These are phyloP conservation scores for Habroteleia sp. DNA, from an alignment of 2,888 invertebrate species.

Conservation along the genomic window DNA sequence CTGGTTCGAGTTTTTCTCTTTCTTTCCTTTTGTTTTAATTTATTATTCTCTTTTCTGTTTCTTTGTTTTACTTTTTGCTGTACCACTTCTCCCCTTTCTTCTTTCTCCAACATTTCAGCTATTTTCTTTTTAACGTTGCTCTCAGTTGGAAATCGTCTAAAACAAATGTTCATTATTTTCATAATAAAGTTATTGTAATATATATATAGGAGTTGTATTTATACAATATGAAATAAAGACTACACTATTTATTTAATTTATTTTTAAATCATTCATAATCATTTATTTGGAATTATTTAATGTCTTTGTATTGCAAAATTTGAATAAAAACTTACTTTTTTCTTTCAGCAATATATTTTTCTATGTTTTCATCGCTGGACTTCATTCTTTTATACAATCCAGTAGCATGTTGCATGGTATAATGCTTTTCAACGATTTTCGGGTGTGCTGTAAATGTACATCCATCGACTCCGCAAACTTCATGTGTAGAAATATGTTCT, in stretches of 20 bases:
- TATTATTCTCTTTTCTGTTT: constrained; percentile 66
- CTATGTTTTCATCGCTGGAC: constrained; percentile 90
- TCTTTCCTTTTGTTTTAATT: constrained; percentile 42
- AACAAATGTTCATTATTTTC: not conserved
- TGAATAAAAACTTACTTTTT: constrained; percentile 82
- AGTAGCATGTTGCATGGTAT: constrained; percentile 91
- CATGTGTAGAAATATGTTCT: constrained; percentile 88
- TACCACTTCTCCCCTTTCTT: constrained; percentile 89
- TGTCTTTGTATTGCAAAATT: too few species aligned
- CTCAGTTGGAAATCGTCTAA: constrained; percentile 87
- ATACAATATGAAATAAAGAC: too few species aligned
- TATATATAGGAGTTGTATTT: too few species aligned
- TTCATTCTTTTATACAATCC: constrained; percentile 91
- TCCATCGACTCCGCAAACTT: constrained; percentile 88
- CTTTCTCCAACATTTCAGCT: constrained; percentile 85
- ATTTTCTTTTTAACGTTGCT: constrained; percentile 86
- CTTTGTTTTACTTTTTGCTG: constrained; percentile 69
- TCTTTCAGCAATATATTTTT: constrained; percentile 92
- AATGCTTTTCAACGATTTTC: constrained; percentile 90
- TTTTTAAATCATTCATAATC: too few species aligned
- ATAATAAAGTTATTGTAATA: constrained; percentile 1
- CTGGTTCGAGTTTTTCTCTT: constrained; percentile 76
- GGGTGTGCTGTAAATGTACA: constrained; percentile 91
- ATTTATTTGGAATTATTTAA: too few species aligned
- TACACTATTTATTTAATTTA: too few species aligned